Conservation (phyloP, 2,797 vertebrate genomes). For the Danio choprae region DNA sequence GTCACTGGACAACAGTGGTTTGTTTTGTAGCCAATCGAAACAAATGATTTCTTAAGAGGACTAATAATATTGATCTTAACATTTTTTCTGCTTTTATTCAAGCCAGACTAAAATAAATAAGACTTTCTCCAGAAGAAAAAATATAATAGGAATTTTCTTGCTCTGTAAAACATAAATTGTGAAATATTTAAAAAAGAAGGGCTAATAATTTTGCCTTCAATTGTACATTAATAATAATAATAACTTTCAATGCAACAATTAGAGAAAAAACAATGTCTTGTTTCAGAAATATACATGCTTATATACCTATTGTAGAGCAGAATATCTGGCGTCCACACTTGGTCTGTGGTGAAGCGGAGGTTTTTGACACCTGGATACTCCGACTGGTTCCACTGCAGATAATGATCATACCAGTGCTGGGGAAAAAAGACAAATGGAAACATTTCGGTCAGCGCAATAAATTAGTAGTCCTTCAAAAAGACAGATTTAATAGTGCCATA, state of each 20-base stretch:
- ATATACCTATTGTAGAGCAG: constrained; percentile 85
- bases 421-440: background rate
- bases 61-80: no score
- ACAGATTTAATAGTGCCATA: background rate
- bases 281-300: constrained; percentile 21
- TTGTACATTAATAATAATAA: background rate
- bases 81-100: no score
- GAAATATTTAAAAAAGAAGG: no score
- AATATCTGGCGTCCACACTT: constrained; percentile 85
- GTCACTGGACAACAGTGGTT: no score
- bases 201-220: no score
- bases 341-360: constrained; percentile 83
- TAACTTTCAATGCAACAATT: background rate
- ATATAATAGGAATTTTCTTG: no score
- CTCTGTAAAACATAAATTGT: no score
- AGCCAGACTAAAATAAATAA: no score
- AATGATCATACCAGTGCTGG: constrained; percentile 83
- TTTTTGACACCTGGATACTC: constrained; percentile 84
- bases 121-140: no score
- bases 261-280: background rate
- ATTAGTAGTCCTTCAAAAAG: background rate
- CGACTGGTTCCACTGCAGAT: constrained; percentile 85
- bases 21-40: no score
- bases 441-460: background rate
- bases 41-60: no score